Percentiles rank a stretch among this genome's conserved stretches.
Evolutionary conservation across 2,113 vertebrate genomes (phyloP).

Genomic region (Anguilla rostrata): DNA sequence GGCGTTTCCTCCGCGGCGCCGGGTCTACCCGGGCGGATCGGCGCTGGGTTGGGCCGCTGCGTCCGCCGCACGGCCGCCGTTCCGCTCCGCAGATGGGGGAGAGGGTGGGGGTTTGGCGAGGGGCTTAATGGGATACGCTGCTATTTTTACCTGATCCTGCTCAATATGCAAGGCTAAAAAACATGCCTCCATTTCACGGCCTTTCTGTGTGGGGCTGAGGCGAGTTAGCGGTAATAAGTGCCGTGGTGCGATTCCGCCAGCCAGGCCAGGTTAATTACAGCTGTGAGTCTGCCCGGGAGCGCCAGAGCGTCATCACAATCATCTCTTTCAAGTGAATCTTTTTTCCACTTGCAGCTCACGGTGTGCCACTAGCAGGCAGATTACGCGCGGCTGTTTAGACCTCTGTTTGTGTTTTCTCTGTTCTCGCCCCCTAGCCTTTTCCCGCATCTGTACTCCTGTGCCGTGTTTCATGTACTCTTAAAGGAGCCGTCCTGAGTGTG

Average conservation of each 20-base stretch:
- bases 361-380: conserved; percentile 55
- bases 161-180: conserved; percentile 34
- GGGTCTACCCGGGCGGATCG: background rate
- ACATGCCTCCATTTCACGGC: conserved; percentile 40
- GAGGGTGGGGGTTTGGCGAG: too few species aligned
- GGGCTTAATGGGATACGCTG: background rate
- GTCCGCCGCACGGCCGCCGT: background rate
- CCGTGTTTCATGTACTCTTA: conserved; percentile 63
- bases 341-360: conserved; percentile 29
- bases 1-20: background rate
- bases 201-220: conserved; percentile 52
- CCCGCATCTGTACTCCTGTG: conserved; percentile 60
- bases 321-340: conserved; percentile 22
- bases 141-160: conserved; percentile 18
- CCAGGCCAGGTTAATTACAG: conserved; percentile 30
- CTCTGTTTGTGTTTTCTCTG: conserved; percentile 50
- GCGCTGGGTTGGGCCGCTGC: background rate
- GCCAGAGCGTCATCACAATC: conserved; percentile 7
- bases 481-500: conserved; percentile 70
- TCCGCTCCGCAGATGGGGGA: background rate
- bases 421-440: conserved; percentile 53
- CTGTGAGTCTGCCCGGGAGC: conserved; percentile 13
- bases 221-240: conserved; percentile 51
- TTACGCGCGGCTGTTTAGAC: conserved; percentile 57
- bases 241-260: conserved; percentile 48